Conservation (phyloP, 2,797 vertebrate species). For the Platyrinchus mystaceus region DNA sequence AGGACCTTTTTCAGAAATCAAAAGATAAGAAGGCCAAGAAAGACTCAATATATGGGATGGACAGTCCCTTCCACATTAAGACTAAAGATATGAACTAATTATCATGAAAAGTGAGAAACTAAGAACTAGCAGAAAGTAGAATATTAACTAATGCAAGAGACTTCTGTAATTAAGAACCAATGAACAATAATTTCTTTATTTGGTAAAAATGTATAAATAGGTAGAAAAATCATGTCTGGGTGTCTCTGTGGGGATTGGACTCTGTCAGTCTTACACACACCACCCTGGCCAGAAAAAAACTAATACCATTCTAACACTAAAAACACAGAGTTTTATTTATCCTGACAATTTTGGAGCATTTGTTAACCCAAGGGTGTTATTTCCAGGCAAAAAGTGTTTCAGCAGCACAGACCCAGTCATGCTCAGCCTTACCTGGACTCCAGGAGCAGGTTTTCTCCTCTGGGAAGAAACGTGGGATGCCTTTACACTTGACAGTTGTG, state of each 20-base stretch:
- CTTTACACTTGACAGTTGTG: not conserved
- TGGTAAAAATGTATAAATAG: not conserved
- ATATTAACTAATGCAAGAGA: not conserved
- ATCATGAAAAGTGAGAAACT: not conserved
- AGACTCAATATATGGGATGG: not conserved
- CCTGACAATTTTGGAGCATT: not conserved
- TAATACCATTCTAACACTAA: not conserved
- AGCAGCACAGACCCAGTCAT: accelerated
- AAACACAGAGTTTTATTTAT: not conserved
- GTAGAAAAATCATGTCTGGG: not conserved
- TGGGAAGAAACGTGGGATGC: not conserved
- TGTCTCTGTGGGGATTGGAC: not conserved
- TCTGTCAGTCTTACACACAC: not conserved
- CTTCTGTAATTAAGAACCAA: not conserved
- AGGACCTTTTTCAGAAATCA: not conserved
- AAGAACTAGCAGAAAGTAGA: no score
- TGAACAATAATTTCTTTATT: not conserved
- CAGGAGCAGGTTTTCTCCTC: not conserved
- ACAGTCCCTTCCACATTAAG: not conserved
- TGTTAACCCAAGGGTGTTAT: not conserved
- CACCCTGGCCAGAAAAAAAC: not conserved
- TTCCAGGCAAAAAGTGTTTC: not conserved
- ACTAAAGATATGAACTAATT: not conserved
- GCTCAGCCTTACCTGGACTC: not conserved
- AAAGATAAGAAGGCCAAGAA: not conserved